A percentile compares a stretch with the other conserved stretches of the same genome.
phyloP scores from a whole-genome alignment of 2,797 vertebrate genomes.

The Eospalax fontanierii region DNA sequence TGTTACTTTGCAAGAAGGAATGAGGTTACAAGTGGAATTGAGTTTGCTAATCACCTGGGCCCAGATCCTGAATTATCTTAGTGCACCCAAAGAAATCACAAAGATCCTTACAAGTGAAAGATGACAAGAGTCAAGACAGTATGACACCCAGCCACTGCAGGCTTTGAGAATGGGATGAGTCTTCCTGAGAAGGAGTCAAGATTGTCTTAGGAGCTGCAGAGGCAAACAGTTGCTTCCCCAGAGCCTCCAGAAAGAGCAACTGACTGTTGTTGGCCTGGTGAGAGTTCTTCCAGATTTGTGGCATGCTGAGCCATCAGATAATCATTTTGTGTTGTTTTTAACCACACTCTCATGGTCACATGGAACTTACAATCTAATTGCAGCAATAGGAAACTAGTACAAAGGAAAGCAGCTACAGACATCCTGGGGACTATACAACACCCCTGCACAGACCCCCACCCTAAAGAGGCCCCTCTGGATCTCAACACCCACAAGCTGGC shows the following conservation, averaged over 20 bases:
- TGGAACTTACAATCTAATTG: not conserved
- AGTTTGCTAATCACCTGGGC: no score
- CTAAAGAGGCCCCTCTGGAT: not conserved
- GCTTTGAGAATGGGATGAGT: not conserved
- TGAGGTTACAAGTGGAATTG: no score
- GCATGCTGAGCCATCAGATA: not conserved
- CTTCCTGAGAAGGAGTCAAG: not conserved
- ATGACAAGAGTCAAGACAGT: no score
- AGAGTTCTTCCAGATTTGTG: not conserved
- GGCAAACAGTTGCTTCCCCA: not conserved
- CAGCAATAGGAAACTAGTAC: not conserved
- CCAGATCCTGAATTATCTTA: no score
- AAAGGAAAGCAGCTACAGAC: not conserved
- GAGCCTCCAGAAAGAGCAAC: not conserved
- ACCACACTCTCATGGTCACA: not conserved
- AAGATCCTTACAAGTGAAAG: no score
- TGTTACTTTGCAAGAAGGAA: no score
- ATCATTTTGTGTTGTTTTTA: not conserved
- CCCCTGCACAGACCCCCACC: not conserved
- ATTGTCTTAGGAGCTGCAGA: not conserved
- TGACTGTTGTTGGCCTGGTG: no score
- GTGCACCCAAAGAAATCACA: no score
- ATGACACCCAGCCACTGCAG: not conserved
- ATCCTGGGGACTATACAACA: not conserved
- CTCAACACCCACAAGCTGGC: no score